These are phyloP conservation scores for Trematomus loennbergii DNA, from an alignment of 2,113 vertebrate species.

Conservation along the genomic window DNA sequence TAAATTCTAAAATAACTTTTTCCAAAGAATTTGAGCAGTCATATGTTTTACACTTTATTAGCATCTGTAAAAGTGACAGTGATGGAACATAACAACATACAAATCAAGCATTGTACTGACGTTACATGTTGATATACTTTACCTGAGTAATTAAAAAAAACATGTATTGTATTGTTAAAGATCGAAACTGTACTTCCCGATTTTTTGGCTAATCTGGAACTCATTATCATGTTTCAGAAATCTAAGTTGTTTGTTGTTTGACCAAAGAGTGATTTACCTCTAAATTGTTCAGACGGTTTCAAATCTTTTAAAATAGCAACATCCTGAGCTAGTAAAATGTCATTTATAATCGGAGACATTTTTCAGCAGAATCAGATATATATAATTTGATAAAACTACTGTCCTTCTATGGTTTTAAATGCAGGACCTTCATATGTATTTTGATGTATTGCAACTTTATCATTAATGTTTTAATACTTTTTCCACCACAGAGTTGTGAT, in stretches of 20 bases:
- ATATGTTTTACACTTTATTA: background rate
- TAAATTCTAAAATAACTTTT: constrained; percentile 3
- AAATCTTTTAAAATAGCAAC: too few species aligned
- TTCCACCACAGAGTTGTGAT: background rate
- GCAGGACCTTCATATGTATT: background rate
- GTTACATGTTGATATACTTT: background rate
- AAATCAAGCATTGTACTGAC: background rate
- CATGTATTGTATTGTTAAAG: too few species aligned
- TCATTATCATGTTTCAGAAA: too few species aligned
- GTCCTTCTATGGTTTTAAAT: background rate
- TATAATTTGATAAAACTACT: background rate
- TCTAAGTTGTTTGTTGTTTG: too few species aligned
- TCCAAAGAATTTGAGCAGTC: background rate
- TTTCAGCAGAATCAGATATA: background rate
- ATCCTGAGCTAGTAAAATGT: too few species aligned
- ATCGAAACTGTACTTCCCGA: too few species aligned
- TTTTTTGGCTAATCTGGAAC: too few species aligned
- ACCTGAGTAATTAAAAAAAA: background rate
- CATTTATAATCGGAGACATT: background rate
- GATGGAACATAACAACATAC: background rate
- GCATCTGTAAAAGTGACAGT: background rate
- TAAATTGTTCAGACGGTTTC: too few species aligned
- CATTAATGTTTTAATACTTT: background rate
- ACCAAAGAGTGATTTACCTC: too few species aligned
- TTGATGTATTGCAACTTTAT: too few species aligned